Evolutionary conservation across 2,113 vertebrate species (phyloP), one percentile per base, ranked within the genome.

Genomic region (Erinaceus europaeus): DNA sequence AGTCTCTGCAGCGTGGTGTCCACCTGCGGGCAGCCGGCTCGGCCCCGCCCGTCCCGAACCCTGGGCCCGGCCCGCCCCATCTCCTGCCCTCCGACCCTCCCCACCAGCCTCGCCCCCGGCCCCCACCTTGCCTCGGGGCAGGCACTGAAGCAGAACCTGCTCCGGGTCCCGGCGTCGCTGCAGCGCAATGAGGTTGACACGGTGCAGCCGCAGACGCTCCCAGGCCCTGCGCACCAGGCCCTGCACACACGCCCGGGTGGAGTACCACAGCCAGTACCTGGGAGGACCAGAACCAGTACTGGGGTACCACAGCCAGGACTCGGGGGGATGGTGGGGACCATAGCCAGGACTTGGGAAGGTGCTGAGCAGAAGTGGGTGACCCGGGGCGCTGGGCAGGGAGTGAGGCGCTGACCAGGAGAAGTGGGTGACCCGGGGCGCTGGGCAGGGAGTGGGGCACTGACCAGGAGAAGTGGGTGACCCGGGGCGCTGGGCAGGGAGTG

Each of bases 241-340:
- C 59, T 97, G 98, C 27, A 99, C 97, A 29, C 98, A 98, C 44
- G 92, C 95, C 95, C 98, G 98, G 61, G 99, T 98, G 86, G 98
- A 98, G 91, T 99, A 99, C 99, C 99, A 99, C 34, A 99, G 96
- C 99, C 99, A 99, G 96, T 99, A 99, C 99, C 99, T 99, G 93
- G 64, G 71, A 69, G 42, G 77, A n/a, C n/a, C n/a, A n/a, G n/a
- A n/a, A n/a, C n/a, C n/a, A n/a, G n/a, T n/a, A n/a, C n/a, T n/a
- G n/a, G n/a, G n/a, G n/a, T n/a, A n/a, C n/a, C n/a, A n/a, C n/a
- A n/a, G n/a, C n/a, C n/a, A n/a, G n/a, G n/a, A n/a, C n/a, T n/a
- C n/a, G n/a, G n/a, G n/a, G n/a, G n/a, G n/a, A n/a, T n/a, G n/a
- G n/a, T n/a, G n/a, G n/a, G n/a, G n/a, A n/a, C n/a, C n/a, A n/a